These are phyloP conservation scores for Patiria pectinifera DNA, from an alignment of 53 echinoderm and acorn worm species.

Conservation along the genomic window DNA sequence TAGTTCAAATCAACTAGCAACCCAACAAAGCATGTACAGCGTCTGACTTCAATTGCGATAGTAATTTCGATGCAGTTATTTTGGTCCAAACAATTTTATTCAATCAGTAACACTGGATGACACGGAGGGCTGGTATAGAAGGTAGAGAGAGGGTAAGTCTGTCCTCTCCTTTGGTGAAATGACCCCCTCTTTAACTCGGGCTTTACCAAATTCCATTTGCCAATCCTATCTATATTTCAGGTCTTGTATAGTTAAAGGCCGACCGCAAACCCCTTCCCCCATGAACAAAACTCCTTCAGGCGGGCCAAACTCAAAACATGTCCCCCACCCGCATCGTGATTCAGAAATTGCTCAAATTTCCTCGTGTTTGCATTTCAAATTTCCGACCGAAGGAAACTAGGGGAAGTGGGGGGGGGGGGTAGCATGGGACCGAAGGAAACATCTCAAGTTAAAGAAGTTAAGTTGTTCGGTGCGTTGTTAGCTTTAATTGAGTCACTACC, in stretches of 20 bases:
- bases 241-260: background rate
- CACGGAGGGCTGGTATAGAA: too few species aligned
- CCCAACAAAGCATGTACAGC: too few species aligned
- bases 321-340: constrained; percentile 30
- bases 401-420: background rate
- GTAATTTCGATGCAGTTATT: too few species aligned
- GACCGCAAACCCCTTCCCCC: background rate
- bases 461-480: constrained; percentile 40
- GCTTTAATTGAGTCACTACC: constrained; percentile 60
- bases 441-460: constrained; percentile 7
- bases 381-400: constrained; percentile 15
- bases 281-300: background rate
- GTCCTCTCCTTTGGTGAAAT: too few species aligned
- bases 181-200: too few species aligned
- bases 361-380: constrained; percentile 63
- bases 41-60: too few species aligned
- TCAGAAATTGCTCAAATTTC: constrained; percentile 59
- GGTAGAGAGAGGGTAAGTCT: too few species aligned
- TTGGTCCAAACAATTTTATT: too few species aligned
- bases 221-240: too few species aligned
- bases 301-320: constrained; percentile 49
- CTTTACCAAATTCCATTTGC: too few species aligned
- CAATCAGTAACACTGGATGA: too few species aligned
- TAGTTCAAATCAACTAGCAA: too few species aligned
- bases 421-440: constrained; percentile 13